phyloP scores from a whole-genome alignment of 2,888 invertebrate genomes.

The Odiellus spinosus region DNA sequence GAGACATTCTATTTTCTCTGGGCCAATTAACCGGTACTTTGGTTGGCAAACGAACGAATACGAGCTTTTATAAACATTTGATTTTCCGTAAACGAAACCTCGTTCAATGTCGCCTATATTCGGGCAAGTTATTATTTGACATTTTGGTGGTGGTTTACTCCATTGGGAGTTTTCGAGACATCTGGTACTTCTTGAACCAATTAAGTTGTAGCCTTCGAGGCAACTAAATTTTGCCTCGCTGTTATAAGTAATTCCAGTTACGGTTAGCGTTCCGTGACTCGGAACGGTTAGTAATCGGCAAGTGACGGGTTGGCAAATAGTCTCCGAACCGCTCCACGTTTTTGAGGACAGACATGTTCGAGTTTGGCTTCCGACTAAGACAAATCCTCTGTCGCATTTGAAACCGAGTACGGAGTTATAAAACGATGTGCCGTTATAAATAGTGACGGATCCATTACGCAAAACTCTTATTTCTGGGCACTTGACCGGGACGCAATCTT shows the following conservation, averaged over 20 bases:
- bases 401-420: constrained; percentile 15
- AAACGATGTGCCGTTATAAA: constrained; percentile 4
- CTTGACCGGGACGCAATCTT: constrained; percentile 23
- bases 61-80: constrained; percentile 9
- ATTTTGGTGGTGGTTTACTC: constrained; percentile 14
- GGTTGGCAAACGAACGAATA: constrained; percentile 11
- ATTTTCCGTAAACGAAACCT: constrained; percentile 9
- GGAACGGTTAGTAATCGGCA: constrained; percentile 6
- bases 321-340: constrained; percentile 25
- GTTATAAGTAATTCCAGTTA: constrained; percentile 9
- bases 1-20: constrained; percentile 7
- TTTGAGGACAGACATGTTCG: constrained; percentile 23
- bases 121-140: constrained; percentile 14
- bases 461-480: constrained; percentile 24
- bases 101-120: constrained; percentile 11
- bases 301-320: constrained; percentile 14
- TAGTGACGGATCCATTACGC: constrained; percentile 16
- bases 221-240: constrained; percentile 16
- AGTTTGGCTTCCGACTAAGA: constrained; percentile 22
- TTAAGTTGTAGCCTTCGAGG: constrained; percentile 15
- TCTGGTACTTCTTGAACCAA: constrained; percentile 13
- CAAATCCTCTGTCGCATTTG: constrained; percentile 20
- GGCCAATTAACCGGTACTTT: constrained; percentile 12
- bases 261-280: constrained; percentile 10
- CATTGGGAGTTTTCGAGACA: constrained; percentile 17